Base-by-base conservation (phyloP, 2,113 vertebrate species). In the Forbesichthys agassizii region DNA sequence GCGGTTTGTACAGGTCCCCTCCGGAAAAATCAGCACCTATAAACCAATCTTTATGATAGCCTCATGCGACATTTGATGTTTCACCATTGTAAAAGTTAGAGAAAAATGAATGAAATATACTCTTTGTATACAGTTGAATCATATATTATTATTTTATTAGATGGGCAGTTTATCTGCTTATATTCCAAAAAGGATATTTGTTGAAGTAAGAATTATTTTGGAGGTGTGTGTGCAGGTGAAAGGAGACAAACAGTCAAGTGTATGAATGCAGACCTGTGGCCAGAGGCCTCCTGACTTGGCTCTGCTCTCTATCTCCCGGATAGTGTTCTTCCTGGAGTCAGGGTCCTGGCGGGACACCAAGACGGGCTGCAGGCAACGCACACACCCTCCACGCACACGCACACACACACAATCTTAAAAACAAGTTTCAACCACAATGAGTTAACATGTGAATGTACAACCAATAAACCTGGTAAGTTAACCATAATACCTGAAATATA, bases 1-100 rank as follows among this genome's bases (percentile, higher is more conserved):
- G 18, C 97, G 94, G 90, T 99, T 99, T 83, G 96, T 99, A 87
- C 98, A 99, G 14, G 98, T 99, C 65, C 96, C 97, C 88, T 99
- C 98, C 80, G 98, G 96, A 82, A 99, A 99, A 90, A 99, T 93
- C 65, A 99, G 88, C 72, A 99, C 85, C 98, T 99, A 82, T 65
- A 78, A 83, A 85, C 59, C 92, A 80, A 82, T 57, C 82, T 57
- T 78, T 79, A 82, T 58, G 36, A 33, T 33, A 27, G 18, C 11
- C 10, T 33, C 10, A 36, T 59, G 13, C 33, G 8, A 33, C 16
- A 18, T 1, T 33, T 11, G 33, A 59, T n/a, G 6, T 54, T 54
- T n/a, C n/a, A n/a, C n/a, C 52, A 54, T 13, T n/a, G n/a, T n/a
- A 54, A 54, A 54, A 3, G 3, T 54, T 6, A 7, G n/a, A 14